Base-by-base conservation (phyloP, 2,888 invertebrate genomes). In the Archaeoteleia sp. region DNA sequence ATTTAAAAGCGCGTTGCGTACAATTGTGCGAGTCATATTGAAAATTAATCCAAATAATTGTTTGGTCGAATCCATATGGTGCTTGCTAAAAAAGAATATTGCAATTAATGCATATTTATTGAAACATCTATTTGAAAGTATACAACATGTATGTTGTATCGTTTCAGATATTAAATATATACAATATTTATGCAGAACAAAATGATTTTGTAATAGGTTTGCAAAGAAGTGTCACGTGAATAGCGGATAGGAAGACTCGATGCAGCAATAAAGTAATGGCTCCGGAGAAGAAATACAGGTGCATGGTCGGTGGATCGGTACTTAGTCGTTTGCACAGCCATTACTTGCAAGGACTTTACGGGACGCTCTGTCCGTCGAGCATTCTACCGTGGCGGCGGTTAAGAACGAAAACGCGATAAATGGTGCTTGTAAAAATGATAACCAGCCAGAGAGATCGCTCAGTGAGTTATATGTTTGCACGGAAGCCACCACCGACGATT, bases 401-500 rank as follows among this genome's bases (percentile, higher is more conserved):
- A 62, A 54, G 55, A 53, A 65, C 61, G 68, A 55, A 61, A 65
- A 63, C 61, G 65, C 55, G 65, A 69, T 63, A 65, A 69, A 69
- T 69, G 60, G 60, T 43, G 63, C 68, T 69, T 69, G 60, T 69
- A 65, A 69, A 65, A 69, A 65, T 69, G 63, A 69, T 67, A 67
- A 67, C 67, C 62, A 62, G 62, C 48, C 30, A 34, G 49, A 60
- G 49, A 54, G 51, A 68, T 65, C 63, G 60, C 68, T 60, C 55
- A 23, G 32, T 69, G 65, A 69, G 61, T 69, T 69, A 69, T 69
- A 57, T 65, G 69, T 65, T 69, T 69, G 69, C 65, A 69, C 65
- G 46, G 60, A 53, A 69, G 53, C 69, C 65, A 65, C 54, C 68
- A 30, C 49, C 63, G 43, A 65, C 60, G 65, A 65, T 69, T 65